phyloP scores from a whole-genome alignment of 2,888 invertebrate genomes.

The Lycophotia porphyrea region DNA sequence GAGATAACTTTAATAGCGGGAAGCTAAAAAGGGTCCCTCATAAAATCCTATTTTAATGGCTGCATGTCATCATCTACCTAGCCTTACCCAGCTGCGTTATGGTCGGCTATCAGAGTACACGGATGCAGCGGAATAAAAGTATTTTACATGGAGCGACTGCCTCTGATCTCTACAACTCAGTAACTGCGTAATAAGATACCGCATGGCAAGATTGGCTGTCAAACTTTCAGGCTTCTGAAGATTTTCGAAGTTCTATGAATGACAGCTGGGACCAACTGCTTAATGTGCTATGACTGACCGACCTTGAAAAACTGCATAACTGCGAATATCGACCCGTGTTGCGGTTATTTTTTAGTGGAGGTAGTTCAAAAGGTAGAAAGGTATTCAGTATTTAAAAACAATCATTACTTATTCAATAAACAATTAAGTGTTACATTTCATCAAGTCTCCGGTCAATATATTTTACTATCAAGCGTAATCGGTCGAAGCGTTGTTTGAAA shows the following conservation, averaged over 20 bases:
- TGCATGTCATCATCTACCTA: neutral
- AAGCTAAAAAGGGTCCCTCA: slow-evolving; percentile 19
- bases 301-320: neutral
- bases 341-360: neutral
- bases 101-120: neutral
- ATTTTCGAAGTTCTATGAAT: neutral
- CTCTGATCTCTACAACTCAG: neutral
- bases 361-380: neutral
- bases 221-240: neutral
- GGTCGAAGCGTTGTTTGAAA: slow-evolving; percentile 24
- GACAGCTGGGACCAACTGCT: neutral
- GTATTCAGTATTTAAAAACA: neutral
- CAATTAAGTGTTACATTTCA: slow-evolving; percentile 1
- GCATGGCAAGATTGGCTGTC: neutral
- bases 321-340: neutral
- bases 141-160: neutral
- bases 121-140: neutral
- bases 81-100: neutral
- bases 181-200: neutral
- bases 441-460: slow-evolving; percentile 8
- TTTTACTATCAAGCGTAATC: slow-evolving; percentile 29
- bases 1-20: slow-evolving; percentile 33
- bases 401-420: neutral
- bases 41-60: slow-evolving; percentile 4
- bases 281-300: neutral